These are phyloP conservation scores for Threskiornis aethiopicus DNA, from an alignment of 2,797 vertebrate species.

Conservation along the genomic window DNA sequence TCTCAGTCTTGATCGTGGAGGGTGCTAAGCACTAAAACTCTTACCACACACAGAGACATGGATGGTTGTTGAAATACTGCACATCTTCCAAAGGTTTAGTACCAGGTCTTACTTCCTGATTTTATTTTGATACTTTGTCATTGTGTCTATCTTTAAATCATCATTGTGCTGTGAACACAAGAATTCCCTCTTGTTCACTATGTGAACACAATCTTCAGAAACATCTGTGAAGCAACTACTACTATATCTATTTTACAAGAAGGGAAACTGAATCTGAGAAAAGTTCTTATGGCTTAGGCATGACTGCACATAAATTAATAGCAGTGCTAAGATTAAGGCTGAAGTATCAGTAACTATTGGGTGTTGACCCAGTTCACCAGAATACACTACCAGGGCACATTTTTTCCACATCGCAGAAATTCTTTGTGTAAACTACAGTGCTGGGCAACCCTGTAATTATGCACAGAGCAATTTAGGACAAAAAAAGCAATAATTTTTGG, in stretches of 20 bases:
- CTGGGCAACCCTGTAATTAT: background rate
- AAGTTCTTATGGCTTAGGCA: background rate
- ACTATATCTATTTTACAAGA: background rate
- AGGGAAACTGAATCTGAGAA: background rate
- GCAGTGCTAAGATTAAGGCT: background rate
- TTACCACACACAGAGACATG: background rate
- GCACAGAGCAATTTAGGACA: background rate
- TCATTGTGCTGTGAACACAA: background rate
- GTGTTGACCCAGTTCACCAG: background rate
- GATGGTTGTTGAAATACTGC: background rate
- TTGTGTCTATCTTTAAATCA: background rate
- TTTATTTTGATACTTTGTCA: background rate
- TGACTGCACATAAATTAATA: background rate
- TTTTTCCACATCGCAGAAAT: slow-evolving; percentile 1
- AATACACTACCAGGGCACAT: background rate
- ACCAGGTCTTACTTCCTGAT: background rate
- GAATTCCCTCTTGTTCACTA: background rate
- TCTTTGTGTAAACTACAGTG: background rate
- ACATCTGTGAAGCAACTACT: background rate
- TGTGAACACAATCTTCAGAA: background rate
- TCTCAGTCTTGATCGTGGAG: background rate
- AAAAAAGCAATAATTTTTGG: background rate
- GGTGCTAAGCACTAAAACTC: background rate
- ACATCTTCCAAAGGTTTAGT: background rate
- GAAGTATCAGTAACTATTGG: background rate